These are phyloP conservation scores for Synchiropus splendidus DNA, from an alignment of 2,113 vertebrate species.

Conservation along the genomic window DNA sequence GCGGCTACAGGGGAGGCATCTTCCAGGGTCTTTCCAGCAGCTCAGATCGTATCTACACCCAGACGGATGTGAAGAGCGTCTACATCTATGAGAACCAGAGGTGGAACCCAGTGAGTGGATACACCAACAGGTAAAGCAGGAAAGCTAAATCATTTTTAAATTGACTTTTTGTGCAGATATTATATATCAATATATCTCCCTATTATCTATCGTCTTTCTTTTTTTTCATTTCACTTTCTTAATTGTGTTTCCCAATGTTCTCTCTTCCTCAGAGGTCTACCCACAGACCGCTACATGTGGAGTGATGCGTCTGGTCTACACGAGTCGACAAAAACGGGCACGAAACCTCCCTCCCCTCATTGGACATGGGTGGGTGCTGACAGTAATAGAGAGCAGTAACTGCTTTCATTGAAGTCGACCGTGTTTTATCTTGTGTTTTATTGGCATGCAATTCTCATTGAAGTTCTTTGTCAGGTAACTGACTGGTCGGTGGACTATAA, in stretches of 20 bases:
- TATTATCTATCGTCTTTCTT: neutral
- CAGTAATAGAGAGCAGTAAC: no score
- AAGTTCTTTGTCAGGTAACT: slow-evolving; percentile 67
- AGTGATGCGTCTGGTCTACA: slow-evolving; percentile 86
- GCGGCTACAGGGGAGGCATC: slow-evolving; percentile 85
- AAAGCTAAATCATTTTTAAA: neutral
- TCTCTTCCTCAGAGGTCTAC: slow-evolving; percentile 76
- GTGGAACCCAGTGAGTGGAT: slow-evolving; percentile 94
- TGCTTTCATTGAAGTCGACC: no score
- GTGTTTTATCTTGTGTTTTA: no score
- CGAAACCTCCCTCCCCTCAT: slow-evolving; percentile 84
- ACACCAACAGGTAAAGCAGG: slow-evolving; percentile 76
- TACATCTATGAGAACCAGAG: slow-evolving; percentile 96
- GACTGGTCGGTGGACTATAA: slow-evolving; percentile 89
- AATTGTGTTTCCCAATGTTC: no score
- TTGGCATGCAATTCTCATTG: no score
- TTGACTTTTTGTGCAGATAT: neutral
- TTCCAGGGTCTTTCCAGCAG: slow-evolving; percentile 83
- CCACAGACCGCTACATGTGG: slow-evolving; percentile 97
- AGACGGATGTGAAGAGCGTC: slow-evolving; percentile 84
- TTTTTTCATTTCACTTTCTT: slow-evolving; percentile 1
- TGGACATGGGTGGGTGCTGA: slow-evolving; percentile 83
- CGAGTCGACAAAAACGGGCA: slow-evolving; percentile 83
- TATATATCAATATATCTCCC: neutral
- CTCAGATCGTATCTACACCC: slow-evolving; percentile 78